Base-by-base conservation (phyloP, 2,113 vertebrate species). In the Gorsachius goisagi region DNA sequence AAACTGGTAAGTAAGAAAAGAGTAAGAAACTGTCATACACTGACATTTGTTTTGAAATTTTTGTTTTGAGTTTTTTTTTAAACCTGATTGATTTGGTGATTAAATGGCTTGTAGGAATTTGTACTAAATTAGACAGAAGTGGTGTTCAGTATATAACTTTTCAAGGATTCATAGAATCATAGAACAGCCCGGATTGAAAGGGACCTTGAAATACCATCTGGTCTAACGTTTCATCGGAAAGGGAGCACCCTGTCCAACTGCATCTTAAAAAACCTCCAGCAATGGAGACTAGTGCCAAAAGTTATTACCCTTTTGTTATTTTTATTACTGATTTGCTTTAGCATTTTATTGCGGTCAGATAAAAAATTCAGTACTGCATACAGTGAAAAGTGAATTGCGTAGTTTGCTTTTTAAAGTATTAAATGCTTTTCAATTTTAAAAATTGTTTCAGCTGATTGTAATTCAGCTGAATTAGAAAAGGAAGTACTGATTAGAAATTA, bases 1-100 rank as follows among this genome's bases (percentile, higher is more conserved):
- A 99, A 99, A 98, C 96, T 99, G 99, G 99, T 99, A 98, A 99
- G 99, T 98, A 95, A 69, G 69, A 53, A 74, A 28, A 86, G 37
- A 78, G 28, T 59, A 73, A 56, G 39, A 69, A 84, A 67, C 15
- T 37, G 17, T 66, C 7, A 9, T 50, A 37, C 11, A 3, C 23
- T 76, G 49, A 44, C 41, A 44, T 44, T 44, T 44, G 41, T 44
- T 44, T 44, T 44, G 41, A 56, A 88, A 73, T 37, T 32, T 37
- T 32, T 59, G 67, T 76, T 58, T 20, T 27, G 7, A 33, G 6
- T 6, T 44, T 81, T 71, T 59, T 59, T 78, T 28, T 24, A 35
- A 81, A 78, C 9, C 4, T 69, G 2, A 37, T 81, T 74, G 37
- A 52, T 92, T 27, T 75, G 24, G 39, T 62, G 19, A 28, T 66